Evolutionary conservation across 2,113 vertebrate genomes (phyloP).

Genomic region (Nicator chloris): DNA sequence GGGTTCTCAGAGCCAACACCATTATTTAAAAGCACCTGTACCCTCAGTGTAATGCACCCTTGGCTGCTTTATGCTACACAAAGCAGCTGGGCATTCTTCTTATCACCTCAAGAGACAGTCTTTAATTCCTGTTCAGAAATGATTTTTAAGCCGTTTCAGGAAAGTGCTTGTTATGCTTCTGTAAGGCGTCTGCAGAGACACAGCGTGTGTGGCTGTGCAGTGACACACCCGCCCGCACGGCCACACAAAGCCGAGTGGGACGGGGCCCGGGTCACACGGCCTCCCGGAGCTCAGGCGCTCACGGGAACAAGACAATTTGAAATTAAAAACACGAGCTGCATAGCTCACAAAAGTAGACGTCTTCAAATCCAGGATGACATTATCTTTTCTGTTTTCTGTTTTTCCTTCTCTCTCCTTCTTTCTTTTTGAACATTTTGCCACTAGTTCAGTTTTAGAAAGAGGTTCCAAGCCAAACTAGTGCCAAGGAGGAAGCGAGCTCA

Average conservation of each 20-base stretch:
- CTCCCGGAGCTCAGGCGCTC: neutral
- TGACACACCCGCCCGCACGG: neutral
- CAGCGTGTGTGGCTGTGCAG: fast-evolving
- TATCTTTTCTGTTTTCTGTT: neutral
- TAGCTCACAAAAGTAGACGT: neutral
- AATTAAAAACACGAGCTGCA: neutral
- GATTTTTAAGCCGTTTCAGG: neutral
- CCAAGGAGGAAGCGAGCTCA: neutral
- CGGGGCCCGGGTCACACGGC: neutral
- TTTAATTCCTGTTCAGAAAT: neutral
- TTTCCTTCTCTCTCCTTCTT: neutral
- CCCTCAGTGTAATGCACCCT: neutral
- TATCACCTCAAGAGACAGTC: neutral
- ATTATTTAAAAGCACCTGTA: neutral
- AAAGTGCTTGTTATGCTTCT: neutral
- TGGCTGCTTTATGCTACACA: neutral
- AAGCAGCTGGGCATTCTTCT: neutral
- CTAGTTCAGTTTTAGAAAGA: neutral
- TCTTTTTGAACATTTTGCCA: neutral
- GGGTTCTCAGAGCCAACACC: neutral
- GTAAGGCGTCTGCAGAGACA: neutral
- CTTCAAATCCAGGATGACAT: neutral
- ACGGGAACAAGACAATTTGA: neutral
- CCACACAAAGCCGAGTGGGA: neutral
- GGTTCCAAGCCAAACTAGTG: neutral